Conservation (phyloP, 2,113 vertebrate genomes). For the Physeter macrocephalus region DNA sequence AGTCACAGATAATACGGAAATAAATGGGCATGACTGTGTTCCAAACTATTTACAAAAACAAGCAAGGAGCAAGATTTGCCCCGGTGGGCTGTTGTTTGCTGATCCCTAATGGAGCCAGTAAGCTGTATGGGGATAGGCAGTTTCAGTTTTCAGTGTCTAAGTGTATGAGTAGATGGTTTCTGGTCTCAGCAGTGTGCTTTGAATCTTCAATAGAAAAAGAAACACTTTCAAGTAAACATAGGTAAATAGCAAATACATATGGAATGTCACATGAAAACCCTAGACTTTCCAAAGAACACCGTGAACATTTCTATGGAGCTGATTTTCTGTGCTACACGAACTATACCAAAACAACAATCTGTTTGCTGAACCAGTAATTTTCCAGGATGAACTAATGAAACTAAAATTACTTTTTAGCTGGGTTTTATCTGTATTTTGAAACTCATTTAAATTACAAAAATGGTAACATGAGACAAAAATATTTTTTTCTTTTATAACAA, state of each 20-base stretch:
- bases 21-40: neutral
- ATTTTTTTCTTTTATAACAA: neutral
- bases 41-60: neutral
- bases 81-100: neutral
- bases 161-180: neutral
- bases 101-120: neutral
- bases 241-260: neutral
- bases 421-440: neutral
- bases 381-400: neutral
- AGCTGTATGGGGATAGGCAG: neutral
- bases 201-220: neutral
- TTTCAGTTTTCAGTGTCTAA: neutral
- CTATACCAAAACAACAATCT: neutral
- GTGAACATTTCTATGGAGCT: neutral
- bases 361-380: neutral
- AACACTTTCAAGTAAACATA: neutral
- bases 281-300: neutral
- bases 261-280: neutral
- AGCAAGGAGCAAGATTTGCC: neutral
- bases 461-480: neutral
- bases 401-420: neutral
- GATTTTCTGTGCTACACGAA: neutral
- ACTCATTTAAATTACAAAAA: neutral
- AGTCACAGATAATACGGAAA: neutral
- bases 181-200: neutral